phyloP scores from a whole-genome alignment of 2,888 invertebrate genomes.

The Phyllotreta cruciferae region DNA sequence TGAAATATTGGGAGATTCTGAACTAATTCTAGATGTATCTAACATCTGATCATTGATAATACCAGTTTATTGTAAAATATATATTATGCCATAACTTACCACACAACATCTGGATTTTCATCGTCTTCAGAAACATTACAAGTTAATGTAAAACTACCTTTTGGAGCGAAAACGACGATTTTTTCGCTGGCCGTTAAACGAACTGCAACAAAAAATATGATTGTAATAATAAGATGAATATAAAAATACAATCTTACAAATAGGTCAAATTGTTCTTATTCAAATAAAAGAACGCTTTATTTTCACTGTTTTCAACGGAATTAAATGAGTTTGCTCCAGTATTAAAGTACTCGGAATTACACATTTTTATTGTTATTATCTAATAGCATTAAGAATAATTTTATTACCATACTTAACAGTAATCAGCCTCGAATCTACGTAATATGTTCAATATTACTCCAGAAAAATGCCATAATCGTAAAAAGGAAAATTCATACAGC shows the following conservation, averaged over 20 bases:
- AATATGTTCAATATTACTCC: no score
- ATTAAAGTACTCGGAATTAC: no score
- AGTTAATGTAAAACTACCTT: slow-evolving; percentile 40
- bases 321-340: not conserved
- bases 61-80: not conserved
- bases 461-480: no score
- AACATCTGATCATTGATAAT: no score
- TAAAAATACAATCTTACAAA: not conserved
- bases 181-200: slow-evolving; percentile 29
- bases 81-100: slow-evolving; percentile 42
- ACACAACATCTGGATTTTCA: slow-evolving; percentile 42
- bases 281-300: not conserved
- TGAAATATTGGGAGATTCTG: no score
- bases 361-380: no score
- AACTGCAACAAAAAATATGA: slow-evolving; percentile 36
- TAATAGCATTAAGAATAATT: no score
- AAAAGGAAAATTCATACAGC: no score
- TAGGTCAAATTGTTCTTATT: not conserved
- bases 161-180: slow-evolving; percentile 41
- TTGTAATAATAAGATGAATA: slow-evolving; percentile 1
- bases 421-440: no score
- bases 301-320: not conserved
- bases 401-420: no score
- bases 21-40: no score
- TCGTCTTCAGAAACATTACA: slow-evolving; percentile 46